Conservation (phyloP, 2,113 vertebrate genomes). For the Phyllostomus hastatus region DNA sequence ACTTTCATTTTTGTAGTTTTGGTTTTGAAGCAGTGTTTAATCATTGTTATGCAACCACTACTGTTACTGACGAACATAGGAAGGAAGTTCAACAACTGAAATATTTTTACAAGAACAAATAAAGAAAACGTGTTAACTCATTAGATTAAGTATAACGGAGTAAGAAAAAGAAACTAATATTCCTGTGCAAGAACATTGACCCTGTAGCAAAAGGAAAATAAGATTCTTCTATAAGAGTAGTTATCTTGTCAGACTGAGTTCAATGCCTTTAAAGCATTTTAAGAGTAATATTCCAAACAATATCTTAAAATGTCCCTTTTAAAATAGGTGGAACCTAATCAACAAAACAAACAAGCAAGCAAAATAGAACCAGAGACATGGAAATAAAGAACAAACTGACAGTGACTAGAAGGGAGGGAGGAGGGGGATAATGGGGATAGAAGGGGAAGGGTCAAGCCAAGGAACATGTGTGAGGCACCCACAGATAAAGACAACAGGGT, state of each 20-base stretch:
- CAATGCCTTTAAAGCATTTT: background rate
- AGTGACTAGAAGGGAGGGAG: no score
- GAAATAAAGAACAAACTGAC: no score
- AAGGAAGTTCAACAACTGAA: background rate
- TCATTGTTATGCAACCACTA: background rate
- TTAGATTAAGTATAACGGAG: background rate
- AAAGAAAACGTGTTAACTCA: background rate
- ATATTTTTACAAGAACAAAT: constrained; percentile 1
- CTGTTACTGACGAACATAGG: background rate
- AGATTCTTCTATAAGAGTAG: background rate
- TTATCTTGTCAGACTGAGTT: background rate
- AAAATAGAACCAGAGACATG: no score
- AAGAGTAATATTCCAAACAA: background rate
- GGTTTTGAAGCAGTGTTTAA: background rate
- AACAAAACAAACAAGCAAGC: no score
- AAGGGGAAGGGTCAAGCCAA: no score
- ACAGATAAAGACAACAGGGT: no score
- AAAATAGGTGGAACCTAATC: background rate
- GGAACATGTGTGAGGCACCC: no score
- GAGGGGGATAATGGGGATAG: no score
- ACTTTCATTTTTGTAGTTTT: background rate
- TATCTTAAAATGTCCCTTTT: background rate
- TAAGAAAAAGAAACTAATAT: background rate
- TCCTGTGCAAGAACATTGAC: background rate
- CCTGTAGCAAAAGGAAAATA: background rate